These are phyloP conservation scores for Cuculus canorus DNA, from an alignment of 2,797 vertebrate species.

Conservation along the genomic window DNA sequence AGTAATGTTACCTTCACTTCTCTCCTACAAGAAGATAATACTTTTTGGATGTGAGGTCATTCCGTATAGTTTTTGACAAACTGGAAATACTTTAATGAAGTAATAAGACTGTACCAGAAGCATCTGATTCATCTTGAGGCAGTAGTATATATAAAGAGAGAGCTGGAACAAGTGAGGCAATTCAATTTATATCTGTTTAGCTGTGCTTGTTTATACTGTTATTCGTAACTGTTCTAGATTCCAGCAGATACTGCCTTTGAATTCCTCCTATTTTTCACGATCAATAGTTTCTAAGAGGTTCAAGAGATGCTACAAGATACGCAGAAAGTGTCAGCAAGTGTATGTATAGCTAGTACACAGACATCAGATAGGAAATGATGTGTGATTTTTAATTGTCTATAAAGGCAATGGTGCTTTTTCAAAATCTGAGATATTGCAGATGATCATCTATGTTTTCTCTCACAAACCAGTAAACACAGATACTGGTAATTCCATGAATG, in stretches of 20 bases:
- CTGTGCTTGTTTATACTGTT: constrained; percentile 20
- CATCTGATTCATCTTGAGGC: constrained; percentile 40
- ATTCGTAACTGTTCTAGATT: background rate
- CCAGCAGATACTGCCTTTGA: background rate
- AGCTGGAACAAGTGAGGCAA: constrained; percentile 5
- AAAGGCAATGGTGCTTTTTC: background rate
- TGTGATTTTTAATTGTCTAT: background rate
- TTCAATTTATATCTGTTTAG: constrained; percentile 57
- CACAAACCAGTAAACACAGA: background rate
- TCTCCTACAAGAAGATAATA: constrained; percentile 63
- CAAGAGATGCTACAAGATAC: background rate
- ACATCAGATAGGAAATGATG: background rate
- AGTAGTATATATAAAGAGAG: constrained; percentile 37
- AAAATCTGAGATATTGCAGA: background rate
- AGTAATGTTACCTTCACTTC: constrained; percentile 60
- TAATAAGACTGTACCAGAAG: constrained; percentile 50
- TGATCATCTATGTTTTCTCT: background rate
- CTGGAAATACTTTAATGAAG: constrained; percentile 74
- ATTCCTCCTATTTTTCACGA: background rate
- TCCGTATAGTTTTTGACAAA: constrained; percentile 68
- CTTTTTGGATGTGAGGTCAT: constrained; percentile 57
- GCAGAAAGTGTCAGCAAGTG: background rate
- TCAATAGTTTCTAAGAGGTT: background rate
- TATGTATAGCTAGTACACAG: background rate
- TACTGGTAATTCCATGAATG: background rate